phyloP scores from a whole-genome alignment of 2,888 invertebrate genomes.

The Drosophila multiciliata region DNA sequence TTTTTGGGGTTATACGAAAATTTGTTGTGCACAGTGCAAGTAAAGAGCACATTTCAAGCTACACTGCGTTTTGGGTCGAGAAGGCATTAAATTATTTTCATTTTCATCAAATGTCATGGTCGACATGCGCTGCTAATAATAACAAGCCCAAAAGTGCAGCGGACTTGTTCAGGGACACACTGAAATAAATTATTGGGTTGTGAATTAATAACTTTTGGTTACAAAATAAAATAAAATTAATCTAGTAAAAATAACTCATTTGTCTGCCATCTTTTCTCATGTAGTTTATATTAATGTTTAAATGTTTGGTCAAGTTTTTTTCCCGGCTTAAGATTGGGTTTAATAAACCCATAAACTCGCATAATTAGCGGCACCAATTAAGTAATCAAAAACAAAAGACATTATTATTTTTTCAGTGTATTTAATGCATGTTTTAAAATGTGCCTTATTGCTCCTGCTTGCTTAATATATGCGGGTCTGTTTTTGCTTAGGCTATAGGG shows the following conservation, averaged over 20 bases:
- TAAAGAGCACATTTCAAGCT: constrained; percentile 69
- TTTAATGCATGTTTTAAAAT: constrained; percentile 21
- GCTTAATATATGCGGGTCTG: constrained; percentile 53
- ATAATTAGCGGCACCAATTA: not conserved
- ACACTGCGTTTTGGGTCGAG: constrained; percentile 49
- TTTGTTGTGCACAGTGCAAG: constrained; percentile 51
- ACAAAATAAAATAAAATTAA: not conserved
- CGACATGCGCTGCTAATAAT: constrained; percentile 67
- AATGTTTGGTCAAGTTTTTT: not conserved
- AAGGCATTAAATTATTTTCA: constrained; percentile 44
- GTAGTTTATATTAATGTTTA: not conserved
- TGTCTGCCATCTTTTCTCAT: not conserved
- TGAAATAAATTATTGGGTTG: not conserved
- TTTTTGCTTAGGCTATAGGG: constrained; percentile 6
- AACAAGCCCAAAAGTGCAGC: constrained; percentile 67
- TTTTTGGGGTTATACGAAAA: constrained; percentile 49
- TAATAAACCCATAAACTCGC: not conserved
- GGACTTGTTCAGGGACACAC: constrained; percentile 60
- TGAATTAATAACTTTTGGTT: not conserved
- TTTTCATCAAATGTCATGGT: constrained; percentile 73
- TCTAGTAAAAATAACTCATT: not conserved
- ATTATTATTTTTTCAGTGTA: constrained; percentile 31
- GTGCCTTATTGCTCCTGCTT: constrained; percentile 65
- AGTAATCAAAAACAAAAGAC: not conserved
- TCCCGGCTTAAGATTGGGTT: not conserved